Base-by-base conservation (phyloP, 2,113 vertebrate species). In the Notothenia coriiceps region DNA sequence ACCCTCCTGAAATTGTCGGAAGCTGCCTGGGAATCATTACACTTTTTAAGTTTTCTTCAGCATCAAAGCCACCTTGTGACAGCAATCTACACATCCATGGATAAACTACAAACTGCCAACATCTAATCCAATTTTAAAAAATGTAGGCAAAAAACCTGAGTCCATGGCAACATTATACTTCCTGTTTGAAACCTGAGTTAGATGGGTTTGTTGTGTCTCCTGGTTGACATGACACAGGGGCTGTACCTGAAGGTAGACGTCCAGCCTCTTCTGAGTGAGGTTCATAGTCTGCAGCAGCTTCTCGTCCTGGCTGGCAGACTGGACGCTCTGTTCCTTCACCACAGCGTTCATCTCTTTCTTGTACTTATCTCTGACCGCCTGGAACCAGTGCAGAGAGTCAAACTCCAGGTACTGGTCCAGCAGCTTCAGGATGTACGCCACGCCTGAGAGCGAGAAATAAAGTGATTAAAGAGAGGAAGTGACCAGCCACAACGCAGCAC, bases 341-440 rank as follows among this genome's bases (percentile, higher is more conserved):
- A 99, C 96, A 0, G 97, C 96, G 13, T 94, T 97, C 88, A 98
- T 97, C 89, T 99, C 98, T 82, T 96, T 98, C 91, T 96, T 68
- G 56, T 99, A 99, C 86, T 99, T 99, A 66, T 99, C 98, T 91
- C 97, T 92, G 60, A 98, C 97, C 5, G 98, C 97, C 90, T 99
- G 98, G 93, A 99, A 99, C 98, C 98, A 99, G 93, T 99, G 98
- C 86, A 99, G 95, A 0, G 98, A 99, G 89, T 99, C 98, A 88
- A 99, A 99, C 92, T 99, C 98, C 93, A 97, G 96, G 78, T 99
- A 99, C 89, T 99, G 98, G 93, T 99, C 97, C 94, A 99, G 94
- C 85, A 99, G 97, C 94, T 99, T 99, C 77, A 99, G 93, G 69
- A 99, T 99, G 91, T 99, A 99, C 11, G 98, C 98, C 87, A 99